phyloP scores from a whole-genome alignment of 2,113 vertebrate species.

The Triplophysa rosa region DNA sequence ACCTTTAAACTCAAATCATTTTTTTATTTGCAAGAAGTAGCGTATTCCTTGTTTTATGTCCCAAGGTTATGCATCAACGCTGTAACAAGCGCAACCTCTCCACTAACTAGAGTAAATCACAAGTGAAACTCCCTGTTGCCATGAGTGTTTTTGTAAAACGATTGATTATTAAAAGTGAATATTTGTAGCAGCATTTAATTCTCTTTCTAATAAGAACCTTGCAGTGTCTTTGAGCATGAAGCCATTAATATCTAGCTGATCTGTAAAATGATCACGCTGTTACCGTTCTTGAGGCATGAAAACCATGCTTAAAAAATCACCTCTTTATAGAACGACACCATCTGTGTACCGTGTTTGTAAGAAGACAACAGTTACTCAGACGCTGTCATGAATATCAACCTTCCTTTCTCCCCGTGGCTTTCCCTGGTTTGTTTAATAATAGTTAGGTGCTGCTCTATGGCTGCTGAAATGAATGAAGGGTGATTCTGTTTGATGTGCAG shows the following conservation, averaged over 20 bases:
- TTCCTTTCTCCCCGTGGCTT: constrained; percentile 3
- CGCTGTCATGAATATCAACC: constrained; percentile 18
- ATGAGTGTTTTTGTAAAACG: no score
- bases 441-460: constrained; percentile 13
- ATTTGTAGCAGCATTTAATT: background rate
- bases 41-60: no score
- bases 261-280: background rate
- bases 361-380: background rate
- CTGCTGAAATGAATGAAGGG: constrained; percentile 43
- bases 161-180: background rate
- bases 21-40: no score
- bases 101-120: no score
- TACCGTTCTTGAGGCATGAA: background rate
- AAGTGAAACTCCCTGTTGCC: background rate
- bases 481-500: constrained; percentile 30
- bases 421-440: constrained; percentile 44
- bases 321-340: no score
- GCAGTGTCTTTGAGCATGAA: no score
- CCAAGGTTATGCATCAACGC: no score
- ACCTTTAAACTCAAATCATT: no score
- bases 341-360: background rate
- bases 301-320: background rate
- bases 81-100: no score
- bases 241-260: background rate
- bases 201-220: background rate